Percentiles rank a stretch among this genome's conserved stretches.
Evolutionary conservation across 1,140 invertebrate species (phyloP).

Genomic region (Glomeris maerens): DNA sequence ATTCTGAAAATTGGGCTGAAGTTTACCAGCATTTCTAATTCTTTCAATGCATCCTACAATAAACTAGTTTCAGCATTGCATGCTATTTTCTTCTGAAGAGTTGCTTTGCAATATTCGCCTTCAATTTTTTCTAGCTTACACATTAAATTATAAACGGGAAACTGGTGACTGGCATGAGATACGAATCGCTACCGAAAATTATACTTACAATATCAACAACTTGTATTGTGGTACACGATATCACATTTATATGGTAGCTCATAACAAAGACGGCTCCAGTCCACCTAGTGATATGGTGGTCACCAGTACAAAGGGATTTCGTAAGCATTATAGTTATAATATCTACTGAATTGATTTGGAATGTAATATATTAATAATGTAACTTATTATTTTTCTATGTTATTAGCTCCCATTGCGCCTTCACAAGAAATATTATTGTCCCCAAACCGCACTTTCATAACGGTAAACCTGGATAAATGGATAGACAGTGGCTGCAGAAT

Average conservation of each 20-base stretch:
- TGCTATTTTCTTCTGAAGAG: too few species aligned
- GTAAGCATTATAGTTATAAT: too few species aligned
- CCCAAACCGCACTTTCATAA: conserved; percentile 20
- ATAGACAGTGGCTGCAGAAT: background rate
- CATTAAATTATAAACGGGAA: conserved; percentile 78
- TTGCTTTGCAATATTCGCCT: too few species aligned
- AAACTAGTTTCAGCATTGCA: background rate
- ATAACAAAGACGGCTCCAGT: conserved; percentile 40
- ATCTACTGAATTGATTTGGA: too few species aligned
- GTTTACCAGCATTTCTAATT: background rate
- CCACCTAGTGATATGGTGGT: background rate
- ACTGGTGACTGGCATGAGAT: conserved; percentile 70
- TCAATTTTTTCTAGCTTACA: conserved; percentile 41
- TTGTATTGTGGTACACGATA: conserved; percentile 79
- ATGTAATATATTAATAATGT: background rate
- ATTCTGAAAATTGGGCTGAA: background rate
- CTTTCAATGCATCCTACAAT: background rate
- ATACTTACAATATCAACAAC: conserved; percentile 71
- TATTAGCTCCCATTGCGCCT: conserved; percentile 4
- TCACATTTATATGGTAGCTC: conserved; percentile 78
- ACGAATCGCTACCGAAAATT: conserved; percentile 29
- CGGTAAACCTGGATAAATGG: background rate
- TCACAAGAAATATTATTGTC: background rate
- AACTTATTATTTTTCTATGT: conserved; percentile 3
- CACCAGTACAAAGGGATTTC: background rate